Base-by-base conservation (phyloP, 2,888 invertebrate species). In the Druceiella hillmani region DNA sequence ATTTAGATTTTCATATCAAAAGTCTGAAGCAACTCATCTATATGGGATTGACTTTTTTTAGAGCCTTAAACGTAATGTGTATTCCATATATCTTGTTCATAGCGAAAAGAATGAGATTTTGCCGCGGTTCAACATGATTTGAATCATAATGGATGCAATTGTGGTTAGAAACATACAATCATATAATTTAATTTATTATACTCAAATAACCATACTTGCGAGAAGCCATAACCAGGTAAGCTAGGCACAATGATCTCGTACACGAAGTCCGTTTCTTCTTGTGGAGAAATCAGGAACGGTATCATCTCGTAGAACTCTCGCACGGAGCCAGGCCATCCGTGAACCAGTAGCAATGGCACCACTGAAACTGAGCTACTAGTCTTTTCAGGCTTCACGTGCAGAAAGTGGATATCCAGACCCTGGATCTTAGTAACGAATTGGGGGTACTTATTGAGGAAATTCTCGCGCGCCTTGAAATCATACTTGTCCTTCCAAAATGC, bases 261-360 rank as follows among this genome's bases (percentile, higher is more conserved):
- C 2, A 70, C 72, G 44, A 72, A 68, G 44, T 69, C 58, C 15
- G 55, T 5, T 10, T 5, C 11, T 10, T 27, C 11, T 10, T 12
- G 9, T 27, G 69, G 67, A 1, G 62, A 32, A 1, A 74, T 76
- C 7, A 83, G 58, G 38, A 77, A 48, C 2, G 81, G 81, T 36
- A 83, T 75, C 1, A 85, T 53, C 37, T 76, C 74, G 50, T 80
- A 78, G 55, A 86, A 87, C 58, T 88, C 87, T 17, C 77, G 66
- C 3, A 86, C 66, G 1, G 82, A 83, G n/a, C 87, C 85, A 1
- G 87, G 87, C 87, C 88, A 88, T 24, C 88, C 88, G 54, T 89
- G 87, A 2, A 82, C 59, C 33, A 89, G 46, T 11, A 83, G 51
- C 7, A 84, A 48, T 0, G 83, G 81, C n/a, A 76, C 35, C 2